Evolutionary conservation across 2,888 invertebrate species (phyloP).

Genomic region (Pterostichus niger): DNA sequence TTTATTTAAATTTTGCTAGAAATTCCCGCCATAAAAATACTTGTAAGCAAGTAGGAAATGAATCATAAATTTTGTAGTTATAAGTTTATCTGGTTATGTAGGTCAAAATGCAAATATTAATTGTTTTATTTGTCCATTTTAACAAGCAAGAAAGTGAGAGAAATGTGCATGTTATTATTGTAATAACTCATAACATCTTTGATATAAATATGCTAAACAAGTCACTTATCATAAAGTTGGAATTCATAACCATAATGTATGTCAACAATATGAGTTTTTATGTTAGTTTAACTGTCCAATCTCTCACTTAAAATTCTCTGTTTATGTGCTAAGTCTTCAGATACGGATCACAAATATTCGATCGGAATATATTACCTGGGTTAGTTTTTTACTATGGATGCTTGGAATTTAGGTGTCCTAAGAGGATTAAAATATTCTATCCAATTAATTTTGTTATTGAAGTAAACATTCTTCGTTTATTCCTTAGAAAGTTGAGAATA

Average conservation of each 20-base stretch:
- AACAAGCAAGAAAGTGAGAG: slow-evolving; percentile 13
- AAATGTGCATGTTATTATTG: slow-evolving; percentile 29
- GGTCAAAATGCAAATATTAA: slow-evolving; percentile 18
- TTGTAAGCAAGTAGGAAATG: too few species aligned
- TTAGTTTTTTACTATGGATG: slow-evolving; percentile 11
- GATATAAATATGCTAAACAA: slow-evolving; percentile 44
- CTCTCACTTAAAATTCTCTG: slow-evolving; percentile 51
- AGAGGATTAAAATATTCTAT: slow-evolving; percentile 45
- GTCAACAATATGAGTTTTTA: slow-evolving; percentile 51
- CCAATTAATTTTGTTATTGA: slow-evolving; percentile 44
- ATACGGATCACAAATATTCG: slow-evolving; percentile 43
- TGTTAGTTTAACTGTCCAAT: slow-evolving; percentile 39
- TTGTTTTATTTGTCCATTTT: slow-evolving; percentile 38
- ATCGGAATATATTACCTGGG: slow-evolving; percentile 38
- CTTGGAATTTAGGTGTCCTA: slow-evolving; percentile 26
- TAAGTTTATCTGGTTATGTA: background rate
- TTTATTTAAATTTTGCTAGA: too few species aligned
- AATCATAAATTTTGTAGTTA: background rate
- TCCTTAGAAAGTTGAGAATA: background rate
- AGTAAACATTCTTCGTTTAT: background rate
- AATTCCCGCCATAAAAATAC: too few species aligned
- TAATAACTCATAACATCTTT: slow-evolving; percentile 49
- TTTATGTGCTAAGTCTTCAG: slow-evolving; percentile 29
- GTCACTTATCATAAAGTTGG: slow-evolving; percentile 34
- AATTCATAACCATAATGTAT: slow-evolving; percentile 50